Evolutionary conservation across 2,797 vertebrate genomes (phyloP), one percentile per base, ranked within the genome.

Genomic region (Garrulus glandarius): DNA sequence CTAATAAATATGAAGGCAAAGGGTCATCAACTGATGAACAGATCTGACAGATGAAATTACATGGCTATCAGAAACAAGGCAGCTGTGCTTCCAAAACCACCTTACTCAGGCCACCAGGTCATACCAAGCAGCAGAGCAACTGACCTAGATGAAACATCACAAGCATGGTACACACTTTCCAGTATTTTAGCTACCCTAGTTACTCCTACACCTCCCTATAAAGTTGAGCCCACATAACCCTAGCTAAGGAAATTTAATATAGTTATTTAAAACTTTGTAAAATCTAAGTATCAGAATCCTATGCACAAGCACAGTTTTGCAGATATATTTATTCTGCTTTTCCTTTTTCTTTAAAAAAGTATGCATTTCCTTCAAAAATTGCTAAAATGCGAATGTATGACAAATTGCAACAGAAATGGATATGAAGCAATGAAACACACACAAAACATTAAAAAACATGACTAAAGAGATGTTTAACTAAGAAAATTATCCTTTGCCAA

Each of bases 401-500:
- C 13, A 89, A 89, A 89, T 12, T 74, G 39, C 49, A 91, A 75
- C 11, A 68, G 19, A 85, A 87, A 78, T 7, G 6, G 50, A 77
- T n/a, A 30, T 52, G n/a, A 93, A 74, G 41, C 24, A 85, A 70
- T 8, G 21, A 70, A 85, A 80, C 24, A 75, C 19, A 69, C 5
- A 50, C 3, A 74, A 46, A 53, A 56, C 11, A 63, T 39, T 56
- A 68, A 79, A 87, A 77, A 14, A 56, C 11, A 60, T 29, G 37
- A 68, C 23, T 69, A 52, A 92, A 76, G 47, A 87, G 26, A 89
- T 15, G 6, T 19, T 65, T 87, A 81, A 70, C 15, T 79, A 92
- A 67, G 39, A 61, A 85, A 74, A 87, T n/a, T 39, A 93, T 83
- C 52, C 52, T 81, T 90, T 95, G 52, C n/a, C 89, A 92, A 93